Percentiles rank a stretch among this genome's conserved stretches.
phyloP scores from a whole-genome alignment of 2,888 invertebrate genomes.

The Sarcophaga carnaria region DNA sequence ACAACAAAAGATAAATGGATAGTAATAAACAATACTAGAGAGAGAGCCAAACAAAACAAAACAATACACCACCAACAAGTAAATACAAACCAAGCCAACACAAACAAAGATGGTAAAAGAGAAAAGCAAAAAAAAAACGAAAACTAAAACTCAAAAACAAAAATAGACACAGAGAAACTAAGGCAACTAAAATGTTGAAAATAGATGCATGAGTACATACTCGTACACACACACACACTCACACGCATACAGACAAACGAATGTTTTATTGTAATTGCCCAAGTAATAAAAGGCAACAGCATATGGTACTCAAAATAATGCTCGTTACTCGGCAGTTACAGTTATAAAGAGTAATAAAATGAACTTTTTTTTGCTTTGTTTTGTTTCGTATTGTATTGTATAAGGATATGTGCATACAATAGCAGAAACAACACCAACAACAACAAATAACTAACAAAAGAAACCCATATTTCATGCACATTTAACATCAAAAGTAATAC shows the following conservation, averaged over 20 bases:
- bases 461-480: constrained; percentile 42
- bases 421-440: neutral
- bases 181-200: neutral
- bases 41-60: constrained; percentile 25
- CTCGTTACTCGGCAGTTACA: constrained; percentile 28
- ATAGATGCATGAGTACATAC: constrained; percentile 19
- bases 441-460: constrained; percentile 12
- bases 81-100: neutral
- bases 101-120: constrained; percentile 1
- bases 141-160: neutral
- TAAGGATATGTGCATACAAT: neutral
- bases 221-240: neutral
- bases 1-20: constrained; percentile 48
- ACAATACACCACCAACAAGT: constrained; percentile 15
- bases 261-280: constrained; percentile 49
- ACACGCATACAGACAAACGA: neutral
- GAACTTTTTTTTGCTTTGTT: too few species aligned
- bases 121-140: neutral
- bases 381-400: neutral
- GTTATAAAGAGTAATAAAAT: constrained; percentile 45
- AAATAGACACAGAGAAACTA: constrained; percentile 13
- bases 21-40: constrained; percentile 52
- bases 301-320: constrained; percentile 33
- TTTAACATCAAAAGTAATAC: constrained; percentile 38
- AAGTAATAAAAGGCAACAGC: constrained; percentile 53